Conservation (phyloP, 2,888 invertebrate species). For the Macrophya alboannulata region DNA sequence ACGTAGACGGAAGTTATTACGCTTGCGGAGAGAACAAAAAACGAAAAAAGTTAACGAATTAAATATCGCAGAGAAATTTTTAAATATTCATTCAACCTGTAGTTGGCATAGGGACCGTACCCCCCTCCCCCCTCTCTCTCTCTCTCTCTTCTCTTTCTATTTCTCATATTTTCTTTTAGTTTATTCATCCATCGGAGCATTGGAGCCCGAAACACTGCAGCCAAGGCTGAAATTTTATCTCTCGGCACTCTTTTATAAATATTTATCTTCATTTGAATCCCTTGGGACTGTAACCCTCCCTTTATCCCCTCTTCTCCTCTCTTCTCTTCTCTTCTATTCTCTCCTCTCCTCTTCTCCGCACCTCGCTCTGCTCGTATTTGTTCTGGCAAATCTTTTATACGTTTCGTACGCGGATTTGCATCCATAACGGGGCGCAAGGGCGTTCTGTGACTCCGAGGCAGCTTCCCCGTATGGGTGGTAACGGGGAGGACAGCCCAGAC, state of each 20-base stretch:
- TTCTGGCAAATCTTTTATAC: slow-evolving; percentile 77
- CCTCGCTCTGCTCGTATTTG: slow-evolving; percentile 69
- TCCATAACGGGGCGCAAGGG: slow-evolving; percentile 69
- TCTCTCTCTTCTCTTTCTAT: neutral
- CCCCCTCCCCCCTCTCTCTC: neutral
- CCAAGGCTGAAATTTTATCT: slow-evolving; percentile 43
- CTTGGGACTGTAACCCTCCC: slow-evolving; percentile 64
- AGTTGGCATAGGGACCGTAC: neutral
- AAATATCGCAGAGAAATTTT: neutral
- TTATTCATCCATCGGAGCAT: slow-evolving; percentile 43
- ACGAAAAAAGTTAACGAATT: neutral
- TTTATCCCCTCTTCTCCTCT: slow-evolving; percentile 54
- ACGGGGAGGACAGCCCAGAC: slow-evolving; percentile 16
- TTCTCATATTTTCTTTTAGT: slow-evolving; percentile 42
- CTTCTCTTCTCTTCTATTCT: slow-evolving; percentile 49
- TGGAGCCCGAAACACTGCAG: neutral
- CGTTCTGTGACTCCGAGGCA: slow-evolving; percentile 62
- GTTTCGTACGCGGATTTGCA: slow-evolving; percentile 75
- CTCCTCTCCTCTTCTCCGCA: slow-evolving; percentile 43
- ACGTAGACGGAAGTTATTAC: neutral
- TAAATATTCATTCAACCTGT: neutral
- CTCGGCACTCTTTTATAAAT: slow-evolving; percentile 75
- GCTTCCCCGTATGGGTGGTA: slow-evolving; percentile 17
- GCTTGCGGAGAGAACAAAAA: neutral
- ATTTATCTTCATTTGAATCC: slow-evolving; percentile 78